Base-by-base conservation (phyloP, 2,888 invertebrate genomes). In the Leptopilina syphax region DNA sequence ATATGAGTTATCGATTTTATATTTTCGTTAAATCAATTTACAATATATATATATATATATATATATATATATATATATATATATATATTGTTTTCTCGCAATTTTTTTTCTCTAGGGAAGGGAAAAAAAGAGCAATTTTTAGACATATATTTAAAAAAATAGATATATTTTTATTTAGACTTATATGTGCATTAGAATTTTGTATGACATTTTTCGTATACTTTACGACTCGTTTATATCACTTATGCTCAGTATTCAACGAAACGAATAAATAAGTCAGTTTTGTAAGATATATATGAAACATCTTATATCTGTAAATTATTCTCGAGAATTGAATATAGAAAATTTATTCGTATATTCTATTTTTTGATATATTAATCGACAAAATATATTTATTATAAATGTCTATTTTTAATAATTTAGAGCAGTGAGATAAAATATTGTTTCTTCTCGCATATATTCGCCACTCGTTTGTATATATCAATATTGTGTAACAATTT, bases 21-120 rank as follows among this genome's bases (percentile, higher is more conserved):
- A 34, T 65, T 27, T 65, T 65, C 65, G 10, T 7, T 67, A 44
- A 47, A 44, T 67, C 67, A 44, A 67, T 47, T 67, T 34, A 34
- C 34, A 34, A 34, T 34, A 34, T 34, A 18, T 18, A 18, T 34
- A 34, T 34, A 34, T 34, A 34, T 34, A 34, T 34, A 34, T 34
- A 2, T 34, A 34, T 34, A 34, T 34, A 34, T 34, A n/a, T n/a
- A n/a, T n/a, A n/a, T n/a, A n/a, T 27, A 27, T 27, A 34, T 34
- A 34, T 34, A 34, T 34, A 34, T 34, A 2, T 34, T 34, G 3
- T 34, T 34, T 34, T 34, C 27, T 34, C 34, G 18, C 18, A 18
- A 18, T 18, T n/a, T 44, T n/a, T 18, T 41, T 8, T 8, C n/a
- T n/a, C 67, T 13, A n/a, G n/a, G 18, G 18, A 18, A 18, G 7